Evolutionary conservation across 2,797 vertebrate species (phyloP), one percentile per base, ranked within the genome.

Genomic region (Acipenser transmontanus): DNA sequence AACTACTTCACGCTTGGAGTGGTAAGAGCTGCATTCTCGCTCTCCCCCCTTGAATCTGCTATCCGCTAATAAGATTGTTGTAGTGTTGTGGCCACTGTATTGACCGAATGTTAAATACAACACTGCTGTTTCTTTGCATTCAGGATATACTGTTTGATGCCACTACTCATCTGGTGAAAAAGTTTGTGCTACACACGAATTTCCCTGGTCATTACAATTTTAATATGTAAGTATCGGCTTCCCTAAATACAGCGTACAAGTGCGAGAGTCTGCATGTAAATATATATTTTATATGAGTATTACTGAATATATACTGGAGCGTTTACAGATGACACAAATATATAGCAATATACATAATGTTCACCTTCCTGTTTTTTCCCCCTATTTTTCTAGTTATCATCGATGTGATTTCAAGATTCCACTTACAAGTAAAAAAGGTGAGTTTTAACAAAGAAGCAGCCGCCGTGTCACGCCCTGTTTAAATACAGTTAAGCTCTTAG

Each of bases 191-290:
- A 65, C 97, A 99, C 62, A 99, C 97, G 70, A 99, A 99, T 86
- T 99, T 87, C 65, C 97, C 97, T 1, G 97, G 97, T 75, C 97
- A 99, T 92, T 99, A 99, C 85, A 99, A 99, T 86, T 99, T 99
- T 70, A 99, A 97, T 76, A 99, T 99, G 97, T 98, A 82, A 95
- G 89, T 89, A 69, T 61, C 13, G 34, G 1, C 54, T 4, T 50
- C 1, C 61, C 34, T 34, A 34, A 34, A 34, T 34, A 34, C 34
- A 34, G 34, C 4, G 34, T 34, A 34, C 34, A 34, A 34, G 34
- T 34, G 34, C 34, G 4, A 34, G 34, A 34, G 34, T 34, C 34
- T 34, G 3, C 34, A 34, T 34, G 34, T 4, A 34, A 34, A 34
- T 34, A 34, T 34, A 34, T 34, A 34, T 34, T 34, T 34, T 34